Conservation (phyloP, 2,797 vertebrate species). For the Brotula barbata region DNA sequence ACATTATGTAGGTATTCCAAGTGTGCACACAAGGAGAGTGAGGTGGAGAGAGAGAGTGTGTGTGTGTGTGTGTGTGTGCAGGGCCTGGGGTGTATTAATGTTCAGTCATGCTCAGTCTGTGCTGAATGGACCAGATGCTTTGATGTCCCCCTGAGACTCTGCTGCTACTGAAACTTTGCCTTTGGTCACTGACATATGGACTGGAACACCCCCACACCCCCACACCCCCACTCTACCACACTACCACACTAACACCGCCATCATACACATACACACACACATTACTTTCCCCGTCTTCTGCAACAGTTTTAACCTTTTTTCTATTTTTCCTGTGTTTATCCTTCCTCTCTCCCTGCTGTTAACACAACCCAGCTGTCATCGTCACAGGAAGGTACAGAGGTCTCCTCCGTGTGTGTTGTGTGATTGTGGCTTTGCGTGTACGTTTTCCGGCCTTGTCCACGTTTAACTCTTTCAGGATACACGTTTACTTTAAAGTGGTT, state of each 20-base stretch:
- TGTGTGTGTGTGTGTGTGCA: slow-evolving; percentile 2
- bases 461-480: slow-evolving; percentile 11
- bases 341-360: slow-evolving; percentile 12
- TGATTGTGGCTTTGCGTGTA: not conserved
- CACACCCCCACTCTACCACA: slow-evolving; percentile 13
- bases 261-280: not conserved
- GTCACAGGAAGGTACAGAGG: slow-evolving; percentile 14
- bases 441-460: slow-evolving; percentile 1
- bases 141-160: slow-evolving; percentile 50
- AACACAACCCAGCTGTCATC: slow-evolving; percentile 38
- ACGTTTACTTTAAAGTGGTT: slow-evolving; percentile 25
- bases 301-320: not conserved
- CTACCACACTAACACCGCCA: slow-evolving; percentile 8
- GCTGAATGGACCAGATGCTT: slow-evolving; percentile 60
- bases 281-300: not conserved
- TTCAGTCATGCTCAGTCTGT: slow-evolving; percentile 38
- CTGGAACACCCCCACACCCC: slow-evolving; percentile 12
- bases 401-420: not conserved
- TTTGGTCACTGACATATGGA: slow-evolving; percentile 37
- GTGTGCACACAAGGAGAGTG: not conserved
- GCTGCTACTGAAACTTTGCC: slow-evolving; percentile 29
- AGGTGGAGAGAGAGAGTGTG: not conserved
- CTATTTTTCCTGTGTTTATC: slow-evolving; percentile 16
- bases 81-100: slow-evolving; percentile 36
- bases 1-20: no score